Evolutionary conservation across 2,113 vertebrate species (phyloP), one percentile per base, ranked within the genome.

Genomic region (Nibea albiflora): DNA sequence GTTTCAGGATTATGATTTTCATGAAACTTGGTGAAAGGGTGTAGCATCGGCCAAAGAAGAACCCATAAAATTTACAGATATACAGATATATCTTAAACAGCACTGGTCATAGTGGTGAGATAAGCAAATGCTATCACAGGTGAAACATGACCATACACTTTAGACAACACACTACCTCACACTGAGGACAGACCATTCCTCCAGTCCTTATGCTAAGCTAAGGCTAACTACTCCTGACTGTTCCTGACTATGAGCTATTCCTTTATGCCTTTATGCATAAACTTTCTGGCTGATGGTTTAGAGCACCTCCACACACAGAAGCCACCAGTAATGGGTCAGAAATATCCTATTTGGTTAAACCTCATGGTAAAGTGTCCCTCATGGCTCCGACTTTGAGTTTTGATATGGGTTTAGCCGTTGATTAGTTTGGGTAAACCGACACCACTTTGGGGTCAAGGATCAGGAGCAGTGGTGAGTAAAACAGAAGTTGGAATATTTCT

Each of bases 401-500:
- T 50, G 54, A 65, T 73, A 42, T 3, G n/a, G 22, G 24, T 72
- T 63, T 54, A 76, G 63, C 42, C 62, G 73, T 50, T 83, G 70
- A 85, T 83, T 80, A 69, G 56, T 72, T 72, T 42, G 68, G 47
- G 69, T 83, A 83, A 88, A 78, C 52, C 70, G 53, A 62, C 44
- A 69, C 46, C 76, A 52, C 74, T 69, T 69, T 24, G 24, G 22
- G 75, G 70, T 73, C 26, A 79, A 74, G 39, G 64, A 54, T 81
- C 69, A 58, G 15, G 35, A 54, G 50, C 28, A 56, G 22, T 22
- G 49, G 14, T 46, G 71, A 65, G 11, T 76, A 46, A 49, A 78
- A 54, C 2, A n/a, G 52, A 50, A 47, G 53, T 53, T 60, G 56
- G 31, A 71, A 52, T 44, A 28, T 52, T 76, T 78, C 44, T 66